These are phyloP conservation scores for Platysternon megacephalum DNA, from an alignment of 2,113 vertebrate species.

Conservation along the genomic window DNA sequence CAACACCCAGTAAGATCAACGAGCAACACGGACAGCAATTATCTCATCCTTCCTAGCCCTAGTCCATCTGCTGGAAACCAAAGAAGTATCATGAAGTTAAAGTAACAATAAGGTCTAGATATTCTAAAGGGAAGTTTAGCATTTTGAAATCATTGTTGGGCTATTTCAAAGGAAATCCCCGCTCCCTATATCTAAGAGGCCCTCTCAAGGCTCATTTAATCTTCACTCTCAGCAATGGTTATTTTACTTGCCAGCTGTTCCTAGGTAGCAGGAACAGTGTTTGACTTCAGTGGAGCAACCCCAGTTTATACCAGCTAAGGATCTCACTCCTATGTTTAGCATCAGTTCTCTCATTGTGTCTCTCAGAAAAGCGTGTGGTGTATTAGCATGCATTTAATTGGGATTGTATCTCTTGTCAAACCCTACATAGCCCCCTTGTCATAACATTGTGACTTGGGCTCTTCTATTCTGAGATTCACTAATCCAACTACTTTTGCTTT, in stretches of 20 bases:
- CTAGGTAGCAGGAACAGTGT: neutral
- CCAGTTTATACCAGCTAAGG: neutral
- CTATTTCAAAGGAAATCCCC: neutral
- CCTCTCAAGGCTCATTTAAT: neutral
- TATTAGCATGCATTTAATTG: neutral
- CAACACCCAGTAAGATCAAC: neutral
- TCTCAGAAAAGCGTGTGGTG: neutral
- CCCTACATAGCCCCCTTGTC: constrained; percentile 13
- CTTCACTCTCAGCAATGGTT: neutral
- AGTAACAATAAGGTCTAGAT: neutral
- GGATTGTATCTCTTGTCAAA: neutral
- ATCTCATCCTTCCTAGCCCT: neutral
- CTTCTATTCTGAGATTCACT: neutral
- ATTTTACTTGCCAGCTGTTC: neutral
- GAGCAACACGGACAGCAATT: neutral
- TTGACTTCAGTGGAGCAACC: neutral
- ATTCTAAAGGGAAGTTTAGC: neutral
- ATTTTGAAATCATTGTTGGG: neutral
- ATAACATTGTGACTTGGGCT: neutral
- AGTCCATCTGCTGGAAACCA: neutral
- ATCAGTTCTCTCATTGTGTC: neutral
- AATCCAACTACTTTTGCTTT: neutral
- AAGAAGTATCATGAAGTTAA: neutral
- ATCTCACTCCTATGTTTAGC: neutral
- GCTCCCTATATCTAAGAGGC: neutral